Percentiles rank a stretch among this genome's conserved stretches.
Evolutionary conservation across 2,797 vertebrate genomes (phyloP).

Genomic region (Eurystomus glaucurus): DNA sequence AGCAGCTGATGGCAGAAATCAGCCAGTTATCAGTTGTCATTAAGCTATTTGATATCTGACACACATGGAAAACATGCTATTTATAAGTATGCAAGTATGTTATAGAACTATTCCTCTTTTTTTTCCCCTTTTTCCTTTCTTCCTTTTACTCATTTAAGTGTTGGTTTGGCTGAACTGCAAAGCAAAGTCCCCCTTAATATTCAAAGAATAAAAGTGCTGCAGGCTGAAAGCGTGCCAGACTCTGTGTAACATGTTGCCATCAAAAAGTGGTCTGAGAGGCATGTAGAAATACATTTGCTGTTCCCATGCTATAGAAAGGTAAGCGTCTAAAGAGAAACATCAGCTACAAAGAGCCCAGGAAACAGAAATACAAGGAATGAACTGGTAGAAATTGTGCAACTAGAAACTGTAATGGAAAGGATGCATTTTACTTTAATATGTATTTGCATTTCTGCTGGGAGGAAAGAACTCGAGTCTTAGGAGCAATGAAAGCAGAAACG

Average conservation of each 20-base stretch:
- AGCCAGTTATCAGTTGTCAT: conserved; percentile 77
- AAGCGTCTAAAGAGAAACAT: not conserved
- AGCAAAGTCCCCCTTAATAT: not conserved
- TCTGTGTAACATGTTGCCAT: not conserved
- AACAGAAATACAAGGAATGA: not conserved
- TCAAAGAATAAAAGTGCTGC: not conserved
- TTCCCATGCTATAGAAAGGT: not conserved
- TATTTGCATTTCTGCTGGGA: conserved; percentile 10
- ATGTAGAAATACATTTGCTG: not conserved
- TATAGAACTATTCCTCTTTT: not conserved
- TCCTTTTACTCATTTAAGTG: not conserved
- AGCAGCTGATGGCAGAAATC: conserved; percentile 79
- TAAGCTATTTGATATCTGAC: conserved; percentile 60
- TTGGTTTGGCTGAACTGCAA: conserved; percentile 5
- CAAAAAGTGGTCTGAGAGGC: not conserved
- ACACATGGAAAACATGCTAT: conserved; percentile 54
- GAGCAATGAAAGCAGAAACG: not conserved
- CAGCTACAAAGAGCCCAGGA: not conserved
- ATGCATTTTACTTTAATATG: not conserved
- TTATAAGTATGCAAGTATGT: conserved; percentile 45
- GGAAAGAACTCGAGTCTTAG: not conserved
- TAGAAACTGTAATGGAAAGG: not conserved
- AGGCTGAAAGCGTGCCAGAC: not conserved
- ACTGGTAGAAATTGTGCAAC: not conserved
- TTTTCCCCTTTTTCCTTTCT: not conserved